These are phyloP conservation scores for Acronicta leporina DNA, from an alignment of 2,888 invertebrate genomes.

Conservation along the genomic window DNA sequence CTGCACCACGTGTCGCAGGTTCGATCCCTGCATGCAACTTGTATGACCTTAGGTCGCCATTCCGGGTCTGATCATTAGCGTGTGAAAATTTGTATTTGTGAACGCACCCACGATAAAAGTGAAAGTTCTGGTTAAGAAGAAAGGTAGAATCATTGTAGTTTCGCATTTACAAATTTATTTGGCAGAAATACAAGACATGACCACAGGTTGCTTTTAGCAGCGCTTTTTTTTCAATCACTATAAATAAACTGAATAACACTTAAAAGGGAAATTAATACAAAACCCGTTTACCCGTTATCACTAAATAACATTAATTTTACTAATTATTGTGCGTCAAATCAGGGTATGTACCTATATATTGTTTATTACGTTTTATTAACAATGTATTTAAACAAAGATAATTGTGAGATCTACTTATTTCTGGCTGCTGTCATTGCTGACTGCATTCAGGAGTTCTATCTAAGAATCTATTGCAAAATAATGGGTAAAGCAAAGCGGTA, in stretches of 20 bases:
- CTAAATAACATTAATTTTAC: constrained; percentile 22
- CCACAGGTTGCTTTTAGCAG: not conserved
- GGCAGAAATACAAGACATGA: not conserved
- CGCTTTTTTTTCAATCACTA: not conserved
- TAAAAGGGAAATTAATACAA: not conserved
- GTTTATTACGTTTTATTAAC: constrained; percentile 16
- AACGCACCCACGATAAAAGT: too few species aligned
- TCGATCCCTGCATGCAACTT: too few species aligned
- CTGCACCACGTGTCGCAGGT: too few species aligned
- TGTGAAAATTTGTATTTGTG: too few species aligned
- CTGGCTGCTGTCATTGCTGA: too few species aligned
- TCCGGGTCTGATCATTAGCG: too few species aligned
- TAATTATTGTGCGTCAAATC: constrained; percentile 39
- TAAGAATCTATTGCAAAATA: not conserved
- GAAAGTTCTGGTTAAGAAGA: too few species aligned
- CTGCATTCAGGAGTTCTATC: constrained; percentile 1
- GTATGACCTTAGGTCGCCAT: too few species aligned
- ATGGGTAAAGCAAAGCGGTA: not conserved
- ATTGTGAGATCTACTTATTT: constrained; percentile 12
- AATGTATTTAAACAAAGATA: constrained; percentile 15
- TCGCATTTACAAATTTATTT: not conserved
- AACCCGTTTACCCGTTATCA: constrained; percentile 25
- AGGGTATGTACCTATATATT: constrained; percentile 1
- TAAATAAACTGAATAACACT: constrained; percentile 10
- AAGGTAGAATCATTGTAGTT: too few species aligned